phyloP scores from a whole-genome alignment of 2,113 vertebrate species.

The Eublepharis macularius region DNA sequence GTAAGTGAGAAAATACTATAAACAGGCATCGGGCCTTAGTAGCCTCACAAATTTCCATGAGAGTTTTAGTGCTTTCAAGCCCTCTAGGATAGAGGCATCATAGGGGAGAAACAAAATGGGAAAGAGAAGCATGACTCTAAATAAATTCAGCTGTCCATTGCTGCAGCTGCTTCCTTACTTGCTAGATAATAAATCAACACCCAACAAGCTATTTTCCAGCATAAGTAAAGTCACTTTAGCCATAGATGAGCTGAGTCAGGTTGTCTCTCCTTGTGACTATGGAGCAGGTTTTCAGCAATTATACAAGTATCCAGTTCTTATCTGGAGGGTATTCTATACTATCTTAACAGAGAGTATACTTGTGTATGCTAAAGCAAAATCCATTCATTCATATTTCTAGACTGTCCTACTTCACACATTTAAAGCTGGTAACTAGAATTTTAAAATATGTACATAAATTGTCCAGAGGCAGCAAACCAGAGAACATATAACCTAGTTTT shows the following conservation, averaged over 20 bases:
- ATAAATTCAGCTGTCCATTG: conserved; percentile 2
- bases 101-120: neutral
- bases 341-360: no score
- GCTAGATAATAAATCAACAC: neutral
- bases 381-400: neutral
- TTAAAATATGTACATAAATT: no score
- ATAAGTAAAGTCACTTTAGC: neutral
- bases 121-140: neutral
- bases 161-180: neutral
- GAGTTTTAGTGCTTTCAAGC: neutral
- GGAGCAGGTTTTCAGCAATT: neutral
- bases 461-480: no score
- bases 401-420: no score
- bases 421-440: no score
- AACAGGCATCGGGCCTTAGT: neutral
- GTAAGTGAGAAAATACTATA: conserved; percentile 6
- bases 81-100: neutral
- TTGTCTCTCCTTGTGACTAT: neutral
- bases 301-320: neutral
- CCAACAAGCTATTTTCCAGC: neutral
- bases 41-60: neutral
- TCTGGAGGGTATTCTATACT: neutral
- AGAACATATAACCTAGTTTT: no score
- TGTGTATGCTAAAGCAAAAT: no score
- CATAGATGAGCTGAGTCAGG: neutral